Conservation (phyloP, 2,888 invertebrate genomes). For the Cinara cedri region DNA sequence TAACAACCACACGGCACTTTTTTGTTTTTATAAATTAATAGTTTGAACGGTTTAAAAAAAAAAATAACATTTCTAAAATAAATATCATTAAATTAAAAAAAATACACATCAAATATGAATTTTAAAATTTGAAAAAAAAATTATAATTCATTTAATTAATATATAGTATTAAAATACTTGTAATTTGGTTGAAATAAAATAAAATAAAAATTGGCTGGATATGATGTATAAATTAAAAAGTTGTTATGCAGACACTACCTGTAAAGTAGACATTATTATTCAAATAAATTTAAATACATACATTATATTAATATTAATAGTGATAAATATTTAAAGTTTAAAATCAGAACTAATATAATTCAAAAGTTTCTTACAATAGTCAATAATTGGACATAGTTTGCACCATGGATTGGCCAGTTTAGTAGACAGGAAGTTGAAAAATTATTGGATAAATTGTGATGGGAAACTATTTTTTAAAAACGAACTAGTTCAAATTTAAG, state of each 20-base stretch:
- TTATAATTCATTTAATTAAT: constrained; percentile 20
- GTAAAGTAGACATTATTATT: not conserved
- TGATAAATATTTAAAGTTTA: not conserved
- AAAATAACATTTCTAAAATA: constrained; percentile 30
- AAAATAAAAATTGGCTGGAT: constrained; percentile 31
- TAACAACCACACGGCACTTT: not conserved
- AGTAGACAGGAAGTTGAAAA: too few relatives aligned
- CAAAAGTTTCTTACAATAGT: too few relatives aligned
- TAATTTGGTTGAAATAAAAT: constrained; percentile 11
- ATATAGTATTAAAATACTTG: constrained; percentile 7
- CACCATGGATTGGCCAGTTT: too few relatives aligned
- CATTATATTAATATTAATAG: too few relatives aligned
- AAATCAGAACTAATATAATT: not conserved
- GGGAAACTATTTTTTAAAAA: too few relatives aligned
- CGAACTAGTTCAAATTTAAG: too few relatives aligned
- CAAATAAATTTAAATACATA: not conserved
- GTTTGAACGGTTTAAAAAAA: constrained; percentile 11
- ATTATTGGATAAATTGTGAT: too few relatives aligned
- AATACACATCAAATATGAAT: constrained; percentile 15
- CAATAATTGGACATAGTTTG: too few relatives aligned
- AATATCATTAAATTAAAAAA: not conserved
- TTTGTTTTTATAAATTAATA: constrained; percentile 21
- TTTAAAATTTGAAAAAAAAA: constrained; percentile 17
- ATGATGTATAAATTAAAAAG: not conserved
- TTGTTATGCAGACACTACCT: not conserved